Percentiles rank a stretch among this genome's conserved stretches.
Evolutionary conservation across 1,140 invertebrate genomes (phyloP).

Genomic region (Ganaspis sp.): DNA sequence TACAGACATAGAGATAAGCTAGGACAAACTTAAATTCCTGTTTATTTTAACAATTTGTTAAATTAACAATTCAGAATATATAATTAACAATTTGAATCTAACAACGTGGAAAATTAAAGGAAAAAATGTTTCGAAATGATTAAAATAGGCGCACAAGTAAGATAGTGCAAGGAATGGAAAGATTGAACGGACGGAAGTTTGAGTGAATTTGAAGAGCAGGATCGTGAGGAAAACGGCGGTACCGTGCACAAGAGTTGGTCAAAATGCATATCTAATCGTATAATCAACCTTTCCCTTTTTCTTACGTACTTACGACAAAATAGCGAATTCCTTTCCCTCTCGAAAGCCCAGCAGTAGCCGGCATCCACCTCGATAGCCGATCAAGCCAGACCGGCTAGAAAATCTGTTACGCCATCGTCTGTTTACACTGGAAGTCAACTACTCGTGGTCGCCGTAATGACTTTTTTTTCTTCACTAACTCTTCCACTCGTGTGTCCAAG

Average conservation of each 20-base stretch:
- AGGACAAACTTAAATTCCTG: too few relatives aligned
- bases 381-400: conserved; percentile 70
- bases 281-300: conserved; percentile 71
- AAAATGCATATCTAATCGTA: conserved; percentile 68
- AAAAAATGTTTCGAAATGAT: too few relatives aligned
- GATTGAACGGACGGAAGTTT: neutral
- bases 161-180: too few relatives aligned
- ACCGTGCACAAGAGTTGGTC: conserved; percentile 54
- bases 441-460: conserved; percentile 56
- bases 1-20: too few relatives aligned
- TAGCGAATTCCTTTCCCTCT: conserved; percentile 73
- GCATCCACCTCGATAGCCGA: conserved; percentile 72
- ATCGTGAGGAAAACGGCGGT: conserved; percentile 50
- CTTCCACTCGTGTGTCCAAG: conserved; percentile 17
- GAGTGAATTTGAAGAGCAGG: neutral
- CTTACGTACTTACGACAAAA: conserved; percentile 70
- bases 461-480: conserved; percentile 52
- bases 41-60: too few relatives aligned
- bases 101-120: too few relatives aligned
- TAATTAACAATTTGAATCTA: too few relatives aligned
- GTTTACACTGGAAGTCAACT: conserved; percentile 72
- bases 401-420: conserved; percentile 69
- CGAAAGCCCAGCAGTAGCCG: conserved; percentile 58
- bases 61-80: too few relatives aligned
- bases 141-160: too few relatives aligned